These are phyloP conservation scores for Aythya fuligula DNA, from an alignment of 2,797 vertebrate genomes.

Conservation along the genomic window DNA sequence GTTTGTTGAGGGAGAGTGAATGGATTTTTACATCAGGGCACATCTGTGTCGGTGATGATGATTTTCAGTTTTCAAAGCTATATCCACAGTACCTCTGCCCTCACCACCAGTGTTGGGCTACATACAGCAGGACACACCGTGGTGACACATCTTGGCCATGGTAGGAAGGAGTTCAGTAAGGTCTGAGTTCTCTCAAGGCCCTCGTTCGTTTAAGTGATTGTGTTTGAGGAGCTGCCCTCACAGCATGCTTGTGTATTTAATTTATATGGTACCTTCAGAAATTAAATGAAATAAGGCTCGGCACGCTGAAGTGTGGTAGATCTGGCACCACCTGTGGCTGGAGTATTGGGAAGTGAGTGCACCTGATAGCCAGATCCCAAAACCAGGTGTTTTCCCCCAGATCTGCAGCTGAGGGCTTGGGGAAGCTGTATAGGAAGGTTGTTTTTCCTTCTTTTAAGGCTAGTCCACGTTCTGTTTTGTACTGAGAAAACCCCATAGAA, in stretches of 20 bases:
- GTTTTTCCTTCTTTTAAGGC: background rate
- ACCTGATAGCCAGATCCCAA: rapidly evolving
- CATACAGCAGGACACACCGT: too few relatives aligned
- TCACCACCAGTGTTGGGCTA: too few relatives aligned
- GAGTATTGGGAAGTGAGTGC: background rate
- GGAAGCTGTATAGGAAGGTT: background rate
- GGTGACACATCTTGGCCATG: too few relatives aligned
- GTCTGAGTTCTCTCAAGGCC: background rate
- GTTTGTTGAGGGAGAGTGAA: background rate
- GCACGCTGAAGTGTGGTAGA: rapidly evolving
- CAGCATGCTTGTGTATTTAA: rapidly evolving
- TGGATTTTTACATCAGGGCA: background rate
- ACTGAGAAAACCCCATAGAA: background rate
- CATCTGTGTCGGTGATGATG: rapidly evolving
- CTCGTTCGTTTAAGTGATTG: background rate
- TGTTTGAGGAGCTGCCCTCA: background rate
- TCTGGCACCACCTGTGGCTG: background rate
- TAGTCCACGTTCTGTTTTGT: background rate
- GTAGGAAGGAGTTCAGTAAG: background rate
- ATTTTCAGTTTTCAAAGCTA: background rate
- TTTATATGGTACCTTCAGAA: background rate
- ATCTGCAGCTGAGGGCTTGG: too few relatives aligned
- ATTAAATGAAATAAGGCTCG: background rate
- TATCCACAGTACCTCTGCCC: too few relatives aligned
- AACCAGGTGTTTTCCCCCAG: rapidly evolving